Conservation (phyloP, 2,888 invertebrate species). For the Seladonia tumulorum region DNA sequence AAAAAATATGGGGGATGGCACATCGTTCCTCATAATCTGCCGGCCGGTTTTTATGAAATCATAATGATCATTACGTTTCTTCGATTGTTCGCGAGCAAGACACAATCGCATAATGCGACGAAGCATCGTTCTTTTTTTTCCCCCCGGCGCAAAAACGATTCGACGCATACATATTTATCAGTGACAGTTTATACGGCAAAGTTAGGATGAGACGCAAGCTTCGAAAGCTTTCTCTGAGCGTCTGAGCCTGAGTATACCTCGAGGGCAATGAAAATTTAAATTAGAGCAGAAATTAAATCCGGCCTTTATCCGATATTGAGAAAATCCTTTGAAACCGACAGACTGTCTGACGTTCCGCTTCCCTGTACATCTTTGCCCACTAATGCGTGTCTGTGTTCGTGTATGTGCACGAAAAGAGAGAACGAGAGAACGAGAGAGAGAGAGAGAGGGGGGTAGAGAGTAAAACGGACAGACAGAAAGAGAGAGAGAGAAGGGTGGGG, state of each 20-base stretch:
- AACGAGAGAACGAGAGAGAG: not conserved
- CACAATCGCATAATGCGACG: constrained; percentile 40
- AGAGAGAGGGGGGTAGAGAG: not conserved
- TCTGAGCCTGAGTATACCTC: constrained; percentile 57
- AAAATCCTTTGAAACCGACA: constrained; percentile 68
- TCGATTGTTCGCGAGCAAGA: constrained; percentile 21
- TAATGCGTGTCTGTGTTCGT: constrained; percentile 14
- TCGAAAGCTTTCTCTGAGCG: constrained; percentile 64
- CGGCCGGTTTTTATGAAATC: not conserved
- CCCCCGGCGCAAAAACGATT: constrained; percentile 38
- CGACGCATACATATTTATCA: constrained; percentile 68
- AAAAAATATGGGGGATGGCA: no score
- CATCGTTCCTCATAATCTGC: not conserved
- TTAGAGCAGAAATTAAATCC: constrained; percentile 74
- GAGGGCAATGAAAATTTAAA: constrained; percentile 73
- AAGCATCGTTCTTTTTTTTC: constrained; percentile 28
- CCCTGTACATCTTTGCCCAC: constrained; percentile 48
- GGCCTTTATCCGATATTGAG: constrained; percentile 72
- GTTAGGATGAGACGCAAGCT: constrained; percentile 61
- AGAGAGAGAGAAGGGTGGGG: not conserved
- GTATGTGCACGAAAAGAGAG: not conserved
- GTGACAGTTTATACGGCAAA: constrained; percentile 65
- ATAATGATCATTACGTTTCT: constrained; percentile 11
- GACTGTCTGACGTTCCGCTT: constrained; percentile 64
- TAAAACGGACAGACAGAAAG: not conserved